Evolutionary conservation across 2,113 vertebrate genomes (phyloP).

Genomic region (Vombatus ursinus): DNA sequence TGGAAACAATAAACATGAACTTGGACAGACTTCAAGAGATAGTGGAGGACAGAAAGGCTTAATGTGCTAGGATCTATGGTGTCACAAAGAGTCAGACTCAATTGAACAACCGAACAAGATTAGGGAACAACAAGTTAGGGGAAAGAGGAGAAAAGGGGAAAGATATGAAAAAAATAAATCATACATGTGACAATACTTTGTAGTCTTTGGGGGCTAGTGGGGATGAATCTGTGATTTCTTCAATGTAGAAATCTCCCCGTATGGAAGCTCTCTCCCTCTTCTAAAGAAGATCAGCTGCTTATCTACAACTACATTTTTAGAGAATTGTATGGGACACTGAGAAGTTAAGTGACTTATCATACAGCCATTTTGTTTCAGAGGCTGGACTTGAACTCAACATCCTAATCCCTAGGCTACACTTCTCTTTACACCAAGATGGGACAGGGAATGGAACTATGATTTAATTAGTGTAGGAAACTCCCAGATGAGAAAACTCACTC

Average conservation of each 20-base stretch:
- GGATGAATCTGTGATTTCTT: background rate
- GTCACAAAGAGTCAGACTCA: background rate
- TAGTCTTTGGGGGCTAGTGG: background rate
- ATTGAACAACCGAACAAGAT: background rate
- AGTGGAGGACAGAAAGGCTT: background rate
- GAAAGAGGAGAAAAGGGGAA: background rate
- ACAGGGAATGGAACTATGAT: background rate
- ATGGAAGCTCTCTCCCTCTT: background rate
- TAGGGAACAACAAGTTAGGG: background rate
- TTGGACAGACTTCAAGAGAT: background rate
- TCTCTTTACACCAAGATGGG: background rate
- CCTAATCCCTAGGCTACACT: background rate
- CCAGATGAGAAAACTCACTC: background rate
- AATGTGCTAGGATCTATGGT: background rate
- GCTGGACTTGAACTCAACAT: background rate
- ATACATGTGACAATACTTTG: background rate
- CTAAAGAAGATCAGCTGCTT: background rate
- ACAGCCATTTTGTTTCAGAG: background rate
- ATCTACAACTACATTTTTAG: background rate
- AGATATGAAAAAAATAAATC: background rate
- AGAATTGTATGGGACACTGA: background rate
- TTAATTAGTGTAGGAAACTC: background rate
- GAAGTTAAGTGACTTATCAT: background rate
- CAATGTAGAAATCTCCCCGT: background rate
- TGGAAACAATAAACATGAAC: background rate